A percentile compares a stretch with the other conserved stretches of the same genome.
Conservation (phyloP, 2,888 invertebrate genomes). For the Anagyrus pseudococci region DNA sequence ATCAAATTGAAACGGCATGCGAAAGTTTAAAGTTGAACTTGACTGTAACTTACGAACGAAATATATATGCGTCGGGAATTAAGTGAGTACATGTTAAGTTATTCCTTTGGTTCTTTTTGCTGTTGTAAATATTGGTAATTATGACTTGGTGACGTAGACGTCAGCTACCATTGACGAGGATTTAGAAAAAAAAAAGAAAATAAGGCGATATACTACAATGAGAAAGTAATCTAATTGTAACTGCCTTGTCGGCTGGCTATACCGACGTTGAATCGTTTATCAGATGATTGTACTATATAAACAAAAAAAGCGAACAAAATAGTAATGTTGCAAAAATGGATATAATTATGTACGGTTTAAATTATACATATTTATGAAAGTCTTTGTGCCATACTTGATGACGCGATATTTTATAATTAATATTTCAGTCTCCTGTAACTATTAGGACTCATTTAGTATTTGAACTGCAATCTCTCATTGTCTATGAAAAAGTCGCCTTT, state of each 20-base stretch:
- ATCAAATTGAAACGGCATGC: constrained; percentile 31
- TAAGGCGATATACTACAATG: constrained; percentile 11
- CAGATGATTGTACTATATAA: constrained; percentile 29
- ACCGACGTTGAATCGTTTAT: constrained; percentile 34
- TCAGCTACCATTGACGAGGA: constrained; percentile 27
- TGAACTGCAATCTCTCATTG: constrained; percentile 26
- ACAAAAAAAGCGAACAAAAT: constrained; percentile 13
- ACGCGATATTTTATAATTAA: constrained; percentile 48
- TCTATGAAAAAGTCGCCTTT: constrained; percentile 40
- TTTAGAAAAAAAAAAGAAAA: constrained; percentile 20
- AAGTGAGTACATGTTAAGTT: constrained; percentile 29
- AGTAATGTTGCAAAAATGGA: constrained; percentile 29
- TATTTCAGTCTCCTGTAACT: too few species aligned
- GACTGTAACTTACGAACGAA: constrained; percentile 19
- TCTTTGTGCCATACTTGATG: constrained; percentile 52
- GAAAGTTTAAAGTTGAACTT: constrained; percentile 28
- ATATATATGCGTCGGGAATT: constrained; percentile 30
- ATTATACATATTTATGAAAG: constrained; percentile 40
- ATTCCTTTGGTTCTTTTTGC: constrained; percentile 26
- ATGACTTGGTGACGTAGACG: constrained; percentile 34
- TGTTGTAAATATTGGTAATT: constrained; percentile 32
- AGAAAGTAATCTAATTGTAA: constrained; percentile 26
- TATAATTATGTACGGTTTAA: constrained; percentile 32
- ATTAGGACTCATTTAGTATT: constrained; percentile 31
- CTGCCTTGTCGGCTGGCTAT: constrained; percentile 38